These are phyloP conservation scores for Cacatua alba DNA, from an alignment of 2,113 vertebrate genomes.

Conservation along the genomic window DNA sequence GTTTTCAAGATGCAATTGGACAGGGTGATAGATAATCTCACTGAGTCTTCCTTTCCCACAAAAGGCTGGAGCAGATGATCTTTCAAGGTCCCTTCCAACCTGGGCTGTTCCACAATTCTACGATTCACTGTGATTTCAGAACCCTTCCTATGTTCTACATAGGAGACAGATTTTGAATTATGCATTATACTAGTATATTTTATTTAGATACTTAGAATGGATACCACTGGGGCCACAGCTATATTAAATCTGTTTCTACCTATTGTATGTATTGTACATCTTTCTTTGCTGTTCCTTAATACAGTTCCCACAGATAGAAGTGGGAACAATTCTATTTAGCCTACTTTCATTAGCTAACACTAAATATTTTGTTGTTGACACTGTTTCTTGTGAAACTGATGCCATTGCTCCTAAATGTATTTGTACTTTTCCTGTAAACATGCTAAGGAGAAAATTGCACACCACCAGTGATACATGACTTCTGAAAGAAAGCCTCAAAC, in stretches of 20 bases:
- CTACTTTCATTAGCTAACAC: background rate
- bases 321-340: background rate
- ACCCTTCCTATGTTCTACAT: background rate
- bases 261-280: background rate
- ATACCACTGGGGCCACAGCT: background rate
- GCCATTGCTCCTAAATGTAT: background rate
- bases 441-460: background rate
- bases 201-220: background rate
- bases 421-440: background rate
- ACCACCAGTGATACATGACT: background rate
- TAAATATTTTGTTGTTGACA: background rate
- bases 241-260: background rate
- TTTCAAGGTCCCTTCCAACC: fast-evolving
- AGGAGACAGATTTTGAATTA: background rate
- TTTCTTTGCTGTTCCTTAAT: background rate
- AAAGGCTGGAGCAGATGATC: background rate
- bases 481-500: background rate
- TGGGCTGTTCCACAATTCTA: background rate
- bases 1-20: background rate
- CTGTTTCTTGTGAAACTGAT: background rate
- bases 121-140: background rate
- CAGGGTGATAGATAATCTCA: background rate
- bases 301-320: background rate
- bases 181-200: background rate
- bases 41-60: background rate